These are phyloP conservation scores for Trididemnum clinides DNA, from an alignment of 23 tunicate genomes.

Conservation along the genomic window DNA sequence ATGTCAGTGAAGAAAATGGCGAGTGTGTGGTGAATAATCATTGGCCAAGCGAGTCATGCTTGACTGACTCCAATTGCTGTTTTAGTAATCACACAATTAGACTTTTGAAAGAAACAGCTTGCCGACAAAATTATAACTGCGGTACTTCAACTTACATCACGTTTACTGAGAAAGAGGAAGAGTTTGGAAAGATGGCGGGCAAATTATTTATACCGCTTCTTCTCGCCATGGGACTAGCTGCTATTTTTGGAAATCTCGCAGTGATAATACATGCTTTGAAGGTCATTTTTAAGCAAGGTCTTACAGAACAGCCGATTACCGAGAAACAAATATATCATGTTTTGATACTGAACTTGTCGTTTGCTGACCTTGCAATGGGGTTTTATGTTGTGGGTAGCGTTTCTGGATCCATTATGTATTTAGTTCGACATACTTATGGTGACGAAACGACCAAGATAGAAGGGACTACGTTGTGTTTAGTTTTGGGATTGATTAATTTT, in stretches of 20 bases:
- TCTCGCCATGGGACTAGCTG: not conserved
- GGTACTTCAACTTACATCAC: not conserved
- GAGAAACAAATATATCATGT: conserved; percentile 6
- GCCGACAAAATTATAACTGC: not conserved
- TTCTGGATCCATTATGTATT: not conserved
- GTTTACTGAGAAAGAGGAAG: conserved; percentile 9
- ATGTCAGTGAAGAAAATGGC: too few species aligned
- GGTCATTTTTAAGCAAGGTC: not conserved
- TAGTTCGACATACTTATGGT: not conserved
- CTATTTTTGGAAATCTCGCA: conserved; percentile 19
- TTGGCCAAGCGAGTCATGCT: too few species aligned
- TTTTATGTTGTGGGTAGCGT: not conserved
- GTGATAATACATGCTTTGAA: not conserved
- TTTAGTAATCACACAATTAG: not conserved
- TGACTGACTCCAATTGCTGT: not conserved
- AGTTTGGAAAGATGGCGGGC: not conserved
- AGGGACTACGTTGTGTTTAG: not conserved
- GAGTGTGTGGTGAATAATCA: too few species aligned
- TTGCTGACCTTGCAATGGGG: conserved; percentile 29
- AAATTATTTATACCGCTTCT: not conserved
- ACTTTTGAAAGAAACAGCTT: not conserved
- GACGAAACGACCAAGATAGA: not conserved
- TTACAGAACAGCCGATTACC: not conserved
- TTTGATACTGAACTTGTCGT: conserved; percentile 4
- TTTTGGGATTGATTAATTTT: conserved; percentile 11